A percentile compares a stretch with the other conserved stretches of the same genome.
Conservation (phyloP, 2,113 vertebrate species). For the Xyrauchen texanus region DNA sequence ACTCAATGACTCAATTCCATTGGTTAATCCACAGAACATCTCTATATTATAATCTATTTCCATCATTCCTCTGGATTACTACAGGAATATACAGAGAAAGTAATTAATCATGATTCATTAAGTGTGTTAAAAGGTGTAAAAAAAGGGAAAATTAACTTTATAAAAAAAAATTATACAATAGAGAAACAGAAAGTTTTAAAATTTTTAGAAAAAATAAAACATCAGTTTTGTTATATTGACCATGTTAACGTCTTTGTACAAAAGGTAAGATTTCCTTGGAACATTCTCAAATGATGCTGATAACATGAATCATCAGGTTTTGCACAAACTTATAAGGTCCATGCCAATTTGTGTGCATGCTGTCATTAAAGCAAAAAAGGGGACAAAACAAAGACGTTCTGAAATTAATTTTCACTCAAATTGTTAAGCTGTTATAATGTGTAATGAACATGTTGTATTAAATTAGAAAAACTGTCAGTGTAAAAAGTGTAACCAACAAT, state of each 20-base stretch:
- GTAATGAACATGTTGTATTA: neutral
- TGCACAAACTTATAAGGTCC: neutral
- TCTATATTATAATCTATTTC: neutral
- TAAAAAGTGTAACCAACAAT: no score
- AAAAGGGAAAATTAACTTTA: no score
- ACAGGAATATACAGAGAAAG: neutral
- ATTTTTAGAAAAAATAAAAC: no score
- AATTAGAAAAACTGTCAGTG: neutral
- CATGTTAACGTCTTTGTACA: no score
- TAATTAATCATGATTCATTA: neutral
- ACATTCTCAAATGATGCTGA: neutral
- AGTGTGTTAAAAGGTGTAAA: no score
- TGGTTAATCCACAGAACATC: neutral
- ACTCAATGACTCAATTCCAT: conserved; percentile 31
- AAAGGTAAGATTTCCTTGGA: no score
- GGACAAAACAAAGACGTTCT: neutral
- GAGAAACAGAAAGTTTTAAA: no score
- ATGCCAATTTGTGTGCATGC: neutral
- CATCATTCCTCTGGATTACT: neutral
- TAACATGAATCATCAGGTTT: neutral
- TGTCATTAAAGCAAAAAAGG: neutral
- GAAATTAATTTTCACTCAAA: neutral
- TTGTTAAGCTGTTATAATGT: neutral
- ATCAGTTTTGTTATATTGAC: no score
- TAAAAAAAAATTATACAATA: no score